These are phyloP conservation scores for Mus musculus DNA, from an alignment of 2,113 vertebrate species.

Conservation along the genomic window GRCm39 chr16:13277001-13277500, in stretches of 20 bases:
- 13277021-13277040: background rate
- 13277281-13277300: background rate
- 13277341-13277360: background rate
- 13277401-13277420: background rate
- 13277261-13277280: background rate
- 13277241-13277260: too few relatives aligned
- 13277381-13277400: background rate
- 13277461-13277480: background rate
- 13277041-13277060: background rate
- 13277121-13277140: background rate
- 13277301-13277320: background rate
- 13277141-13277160: background rate
- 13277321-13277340: background rate
- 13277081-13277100: background rate
- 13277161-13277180: background rate
- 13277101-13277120: too few relatives aligned
- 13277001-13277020: background rate
- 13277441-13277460: background rate
- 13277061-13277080: too few relatives aligned
- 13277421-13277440: too few relatives aligned
- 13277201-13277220: background rate
- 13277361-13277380: too few relatives aligned
- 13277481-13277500: background rate
- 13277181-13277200: background rate
- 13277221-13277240: background rate